A percentile compares a stretch with the other conserved stretches of the same genome.
phyloP scores from a whole-genome alignment of 2,797 vertebrate species.

The Lagocephalus sceleratus region DNA sequence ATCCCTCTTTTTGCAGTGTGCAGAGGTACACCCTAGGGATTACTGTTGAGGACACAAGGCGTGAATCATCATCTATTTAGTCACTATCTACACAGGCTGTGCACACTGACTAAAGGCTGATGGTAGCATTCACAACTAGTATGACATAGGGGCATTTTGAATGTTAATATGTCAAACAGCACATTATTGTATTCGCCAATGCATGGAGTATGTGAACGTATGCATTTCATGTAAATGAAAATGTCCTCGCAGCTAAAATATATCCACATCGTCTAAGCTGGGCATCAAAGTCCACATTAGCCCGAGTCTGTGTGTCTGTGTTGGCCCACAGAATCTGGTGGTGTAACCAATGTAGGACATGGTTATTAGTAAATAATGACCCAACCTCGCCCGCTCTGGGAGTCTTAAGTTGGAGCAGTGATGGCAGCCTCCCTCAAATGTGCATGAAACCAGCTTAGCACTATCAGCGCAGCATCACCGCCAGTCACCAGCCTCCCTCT shows the following conservation, averaged over 20 bases:
- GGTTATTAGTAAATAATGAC: constrained; percentile 65
- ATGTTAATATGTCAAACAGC: constrained; percentile 48
- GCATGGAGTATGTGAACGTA: constrained; percentile 21
- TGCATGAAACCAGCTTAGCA: constrained; percentile 72
- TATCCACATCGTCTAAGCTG: constrained; percentile 59
- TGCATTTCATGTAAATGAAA: constrained; percentile 53
- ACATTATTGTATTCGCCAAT: constrained; percentile 4
- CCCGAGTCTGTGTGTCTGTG: constrained; percentile 32
- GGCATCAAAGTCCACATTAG: constrained; percentile 61
- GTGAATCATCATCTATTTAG: constrained; percentile 52
- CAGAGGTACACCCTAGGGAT: constrained; percentile 55
- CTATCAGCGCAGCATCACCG: constrained; percentile 73
- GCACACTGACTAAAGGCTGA: constrained; percentile 51
- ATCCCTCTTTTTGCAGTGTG: constrained; percentile 55
- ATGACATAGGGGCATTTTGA: constrained; percentile 42
- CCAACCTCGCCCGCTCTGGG: constrained; percentile 53
- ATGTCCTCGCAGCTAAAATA: constrained; percentile 50
- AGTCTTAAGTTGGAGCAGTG: constrained; percentile 64
- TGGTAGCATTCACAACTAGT: constrained; percentile 38
- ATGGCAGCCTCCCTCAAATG: constrained; percentile 68
- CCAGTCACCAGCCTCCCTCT: constrained; percentile 74
- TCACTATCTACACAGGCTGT: constrained; percentile 45
- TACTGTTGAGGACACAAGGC: constrained; percentile 50
- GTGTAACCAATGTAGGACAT: constrained; percentile 58
- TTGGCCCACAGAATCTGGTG: constrained; percentile 44